Conservation (phyloP, 2,113 vertebrate genomes). For the Pandion haliaetus region DNA sequence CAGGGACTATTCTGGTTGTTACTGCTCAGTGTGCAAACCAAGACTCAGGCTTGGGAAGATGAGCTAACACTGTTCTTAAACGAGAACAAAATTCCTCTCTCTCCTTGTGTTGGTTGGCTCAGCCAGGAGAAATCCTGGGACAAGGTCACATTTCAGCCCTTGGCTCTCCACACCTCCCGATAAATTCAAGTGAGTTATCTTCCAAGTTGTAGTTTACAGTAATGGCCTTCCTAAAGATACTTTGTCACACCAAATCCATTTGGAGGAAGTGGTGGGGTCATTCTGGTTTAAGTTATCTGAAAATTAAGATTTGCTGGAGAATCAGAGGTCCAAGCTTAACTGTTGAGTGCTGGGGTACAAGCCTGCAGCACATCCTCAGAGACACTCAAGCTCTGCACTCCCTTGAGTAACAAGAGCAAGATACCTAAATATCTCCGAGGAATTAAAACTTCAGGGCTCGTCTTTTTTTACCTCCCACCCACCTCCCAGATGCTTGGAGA, state of each 20-base stretch:
- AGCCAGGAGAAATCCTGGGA: neutral
- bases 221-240: neutral
- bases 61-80: neutral
- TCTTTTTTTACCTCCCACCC: conserved; percentile 61
- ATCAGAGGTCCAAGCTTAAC: neutral
- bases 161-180: neutral
- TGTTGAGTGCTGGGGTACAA: neutral
- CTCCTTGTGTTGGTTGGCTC: fast-evolving
- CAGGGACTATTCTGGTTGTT: neutral
- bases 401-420: conserved; percentile 39
- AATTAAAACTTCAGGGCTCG: conserved; percentile 56
- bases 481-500: conserved; percentile 61
- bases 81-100: neutral
- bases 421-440: conserved; percentile 50
- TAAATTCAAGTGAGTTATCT: neutral
- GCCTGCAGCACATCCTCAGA: neutral
- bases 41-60: neutral
- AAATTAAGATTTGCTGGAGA: neutral
- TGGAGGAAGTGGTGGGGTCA: neutral
- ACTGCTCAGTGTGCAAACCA: neutral
- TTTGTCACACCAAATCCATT: fast-evolving
- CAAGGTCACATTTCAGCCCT: neutral
- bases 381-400: neutral
- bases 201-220: neutral
- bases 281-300: neutral